Evolutionary conservation across 1,140 invertebrate species (phyloP).

Genomic region (Penaeus japonicus): DNA sequence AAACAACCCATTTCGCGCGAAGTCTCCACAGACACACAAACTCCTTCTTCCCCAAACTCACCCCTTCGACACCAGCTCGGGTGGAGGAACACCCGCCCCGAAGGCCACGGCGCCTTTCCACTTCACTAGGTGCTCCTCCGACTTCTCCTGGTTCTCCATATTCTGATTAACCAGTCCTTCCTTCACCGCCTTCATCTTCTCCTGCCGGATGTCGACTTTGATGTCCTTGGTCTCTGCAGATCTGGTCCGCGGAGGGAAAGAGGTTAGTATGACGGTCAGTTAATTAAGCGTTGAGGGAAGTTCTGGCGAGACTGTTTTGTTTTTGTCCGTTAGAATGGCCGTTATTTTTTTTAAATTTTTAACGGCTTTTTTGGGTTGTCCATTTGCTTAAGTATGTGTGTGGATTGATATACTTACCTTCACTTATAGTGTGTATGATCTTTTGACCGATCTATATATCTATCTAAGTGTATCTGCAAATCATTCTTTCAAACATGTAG

Average conservation of each 20-base stretch:
- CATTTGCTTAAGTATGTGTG: too few relatives aligned
- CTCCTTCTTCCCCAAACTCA: neutral
- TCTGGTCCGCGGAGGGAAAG: too few relatives aligned
- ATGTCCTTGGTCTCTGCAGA: neutral
- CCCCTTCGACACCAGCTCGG: neutral
- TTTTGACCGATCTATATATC: neutral
- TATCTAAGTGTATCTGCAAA: neutral
- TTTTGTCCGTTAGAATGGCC: too few relatives aligned
- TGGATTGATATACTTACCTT: neutral
- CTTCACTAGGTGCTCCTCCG: conserved; percentile 57
- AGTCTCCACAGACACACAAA: too few relatives aligned
- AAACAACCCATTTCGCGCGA: too few relatives aligned
- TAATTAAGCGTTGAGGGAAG: too few relatives aligned
- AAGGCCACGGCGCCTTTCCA: conserved; percentile 59
- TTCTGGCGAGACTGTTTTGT: too few relatives aligned
- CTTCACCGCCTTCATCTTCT: conserved; percentile 66
- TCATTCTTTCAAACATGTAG: neutral
- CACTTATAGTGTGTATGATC: neutral
- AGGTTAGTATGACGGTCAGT: too few relatives aligned
- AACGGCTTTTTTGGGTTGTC: too few relatives aligned
- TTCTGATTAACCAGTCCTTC: conserved; percentile 61
- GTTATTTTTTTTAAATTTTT: too few relatives aligned
- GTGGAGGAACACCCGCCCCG: neutral
- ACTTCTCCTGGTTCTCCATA: conserved; percentile 60
- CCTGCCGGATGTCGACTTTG: conserved; percentile 59